phyloP scores from a whole-genome alignment of 2,888 invertebrate genomes.

The Drosophila nr. perissopoda region DNA sequence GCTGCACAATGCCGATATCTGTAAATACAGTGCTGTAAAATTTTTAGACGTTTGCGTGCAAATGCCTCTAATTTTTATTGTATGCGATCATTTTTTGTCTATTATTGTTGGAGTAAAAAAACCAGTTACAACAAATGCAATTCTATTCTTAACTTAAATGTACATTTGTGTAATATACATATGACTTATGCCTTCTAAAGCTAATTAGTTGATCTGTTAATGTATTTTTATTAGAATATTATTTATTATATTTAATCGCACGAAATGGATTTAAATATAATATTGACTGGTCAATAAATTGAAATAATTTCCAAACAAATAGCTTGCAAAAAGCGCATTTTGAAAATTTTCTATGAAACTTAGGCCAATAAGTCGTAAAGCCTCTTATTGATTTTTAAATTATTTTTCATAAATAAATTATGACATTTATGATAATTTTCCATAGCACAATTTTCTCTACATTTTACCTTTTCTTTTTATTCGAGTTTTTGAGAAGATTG shows the following conservation, averaged over 20 bases:
- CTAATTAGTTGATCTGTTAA: neutral
- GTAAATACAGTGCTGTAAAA: constrained; percentile 26
- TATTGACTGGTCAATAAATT: neutral
- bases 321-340: neutral
- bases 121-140: constrained; percentile 19
- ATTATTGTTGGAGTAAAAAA: constrained; percentile 64
- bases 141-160: constrained; percentile 5
- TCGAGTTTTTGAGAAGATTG: neutral
- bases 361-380: neutral
- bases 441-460: neutral
- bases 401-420: neutral
- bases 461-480: neutral
- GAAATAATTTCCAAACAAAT: neutral
- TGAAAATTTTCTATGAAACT: neutral
- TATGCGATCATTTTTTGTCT: constrained; percentile 76
- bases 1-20: constrained; percentile 5
- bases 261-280: neutral
- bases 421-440: fast-evolving
- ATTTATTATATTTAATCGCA: neutral
- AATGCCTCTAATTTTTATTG: constrained; percentile 75
- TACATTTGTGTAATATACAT: neutral
- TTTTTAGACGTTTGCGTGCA: constrained; percentile 66
- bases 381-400: neutral
- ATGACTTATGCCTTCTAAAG: neutral
- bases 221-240: neutral